phyloP scores from a whole-genome alignment of 2,888 invertebrate species.

The Punctoribates punctum region DNA sequence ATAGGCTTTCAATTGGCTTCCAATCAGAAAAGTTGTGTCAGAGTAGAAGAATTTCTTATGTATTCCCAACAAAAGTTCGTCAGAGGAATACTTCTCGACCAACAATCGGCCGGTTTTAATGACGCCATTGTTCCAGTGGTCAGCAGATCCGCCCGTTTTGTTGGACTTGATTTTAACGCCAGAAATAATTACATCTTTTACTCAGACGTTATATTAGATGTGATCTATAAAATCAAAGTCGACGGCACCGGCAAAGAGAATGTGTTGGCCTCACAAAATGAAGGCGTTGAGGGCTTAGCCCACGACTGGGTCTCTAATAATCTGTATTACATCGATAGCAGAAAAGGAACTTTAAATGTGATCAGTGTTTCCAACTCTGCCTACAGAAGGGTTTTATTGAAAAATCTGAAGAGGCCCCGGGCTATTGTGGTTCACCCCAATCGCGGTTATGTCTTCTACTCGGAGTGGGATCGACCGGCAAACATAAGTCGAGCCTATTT shows the following conservation, averaged over 20 bases:
- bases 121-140: conserved; percentile 94
- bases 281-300: conserved; percentile 91
- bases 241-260: conserved; percentile 65
- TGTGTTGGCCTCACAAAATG: conserved; percentile 90
- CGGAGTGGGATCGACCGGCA: conserved; percentile 93
- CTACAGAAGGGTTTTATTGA: conserved; percentile 74
- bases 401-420: conserved; percentile 83
- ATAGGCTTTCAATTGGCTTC: conserved; percentile 74
- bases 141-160: conserved; percentile 83
- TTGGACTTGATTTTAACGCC: conserved; percentile 90
- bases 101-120: conserved; percentile 60
- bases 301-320: conserved; percentile 95
- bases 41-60: conserved; percentile 76
- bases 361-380: conserved; percentile 80
- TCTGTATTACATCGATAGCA: conserved; percentile 88
- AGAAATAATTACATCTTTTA: conserved; percentile 88
- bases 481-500: conserved; percentile 89
- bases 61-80: conserved; percentile 94
- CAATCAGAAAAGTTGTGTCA: conserved; percentile 72
- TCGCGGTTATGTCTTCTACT: conserved; percentile 86
- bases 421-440: conserved; percentile 97
- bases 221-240: conserved; percentile 66
- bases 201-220: conserved; percentile 93
- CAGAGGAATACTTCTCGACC: conserved; percentile 65
- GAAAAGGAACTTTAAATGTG: conserved; percentile 89